phyloP scores from a whole-genome alignment of 2,113 vertebrate species.

The Talpa occidentalis region DNA sequence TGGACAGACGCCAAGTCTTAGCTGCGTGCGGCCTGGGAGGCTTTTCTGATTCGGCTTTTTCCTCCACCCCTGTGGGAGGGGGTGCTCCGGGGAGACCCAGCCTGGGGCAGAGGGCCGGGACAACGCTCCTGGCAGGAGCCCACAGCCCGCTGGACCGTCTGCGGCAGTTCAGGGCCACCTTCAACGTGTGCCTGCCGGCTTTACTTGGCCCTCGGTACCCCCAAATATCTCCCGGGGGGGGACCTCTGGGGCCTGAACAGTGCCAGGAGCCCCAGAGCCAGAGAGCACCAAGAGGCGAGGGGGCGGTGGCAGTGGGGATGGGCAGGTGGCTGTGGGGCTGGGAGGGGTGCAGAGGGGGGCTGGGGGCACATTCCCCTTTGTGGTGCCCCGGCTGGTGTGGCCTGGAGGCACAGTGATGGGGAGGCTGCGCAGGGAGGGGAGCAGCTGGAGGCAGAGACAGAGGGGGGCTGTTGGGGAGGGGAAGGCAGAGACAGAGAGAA shows the following conservation, averaged over 20 bases:
- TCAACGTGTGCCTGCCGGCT: too few species aligned
- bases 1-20: not conserved
- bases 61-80: not conserved
- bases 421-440: too few species aligned
- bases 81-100: rapidly evolving
- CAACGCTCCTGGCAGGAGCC: not conserved
- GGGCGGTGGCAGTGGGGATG: too few species aligned
- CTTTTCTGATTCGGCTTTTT: not conserved
- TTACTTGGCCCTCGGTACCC: too few species aligned
- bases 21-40: not conserved
- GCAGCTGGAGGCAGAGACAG: not conserved
- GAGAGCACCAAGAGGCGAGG: too few species aligned
- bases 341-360: not conserved
- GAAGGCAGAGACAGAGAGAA: not conserved
- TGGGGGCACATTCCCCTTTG: not conserved
- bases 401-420: not conserved
- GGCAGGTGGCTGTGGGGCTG: not conserved
- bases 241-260: too few species aligned
- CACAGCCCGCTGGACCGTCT: not conserved
- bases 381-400: not conserved
- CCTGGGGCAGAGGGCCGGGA: not conserved
- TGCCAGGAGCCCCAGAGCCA: too few species aligned
- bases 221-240: too few species aligned
- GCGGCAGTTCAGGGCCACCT: too few species aligned
- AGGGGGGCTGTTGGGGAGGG: too few species aligned